Evolutionary conservation across 1,140 invertebrate genomes (phyloP), one percentile per base, ranked within the genome.

Genomic region (Drosophila triauraria): DNA sequence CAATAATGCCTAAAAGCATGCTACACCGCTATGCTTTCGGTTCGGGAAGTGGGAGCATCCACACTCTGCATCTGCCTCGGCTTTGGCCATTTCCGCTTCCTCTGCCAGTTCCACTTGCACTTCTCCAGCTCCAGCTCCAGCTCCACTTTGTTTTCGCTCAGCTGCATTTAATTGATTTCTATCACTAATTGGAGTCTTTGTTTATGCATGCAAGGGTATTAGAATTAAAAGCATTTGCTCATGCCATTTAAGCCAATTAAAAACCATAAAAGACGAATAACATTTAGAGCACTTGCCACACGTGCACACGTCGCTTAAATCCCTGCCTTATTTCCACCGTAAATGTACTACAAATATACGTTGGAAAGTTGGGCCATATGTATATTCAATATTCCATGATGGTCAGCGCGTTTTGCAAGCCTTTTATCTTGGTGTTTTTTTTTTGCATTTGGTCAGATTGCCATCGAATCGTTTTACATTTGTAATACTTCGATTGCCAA

Each of bases 381-480:
- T 15, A 62, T 27, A 30, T 42, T 23, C 53, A 2, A 40, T 54
- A 23, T 54, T 40, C 17, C 13, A 40, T 54, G 13, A 35, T 40
- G 53, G 53, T 10, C 53, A 23, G 17, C 8, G 30, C 8, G 30
- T 32, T 32, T 32, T 32, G 30, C 30, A 32, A 54, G 53, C 23
- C 20, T n/a, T 38, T 35, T 54, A 44, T 62, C 62, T 44, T 17
- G 20, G 7, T 25, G 40, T 53, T 75, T 65, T 64, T 5, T 20
- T 35, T 15, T 27, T 30, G 23, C 20, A 20, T 38, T 54, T 46
- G 48, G 57, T 46, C 35, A 43, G 57, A 77, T 90, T 79, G 78
- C 70, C 78, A 64, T 53, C 60, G 78, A 90, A 90, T 82, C 60
- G 71, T 44, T 82, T 82, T 90, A 90, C 78, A 90, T 90, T 85